Evolutionary conservation across 2,888 invertebrate genomes (phyloP).

Genomic region (Erebia ligea): DNA sequence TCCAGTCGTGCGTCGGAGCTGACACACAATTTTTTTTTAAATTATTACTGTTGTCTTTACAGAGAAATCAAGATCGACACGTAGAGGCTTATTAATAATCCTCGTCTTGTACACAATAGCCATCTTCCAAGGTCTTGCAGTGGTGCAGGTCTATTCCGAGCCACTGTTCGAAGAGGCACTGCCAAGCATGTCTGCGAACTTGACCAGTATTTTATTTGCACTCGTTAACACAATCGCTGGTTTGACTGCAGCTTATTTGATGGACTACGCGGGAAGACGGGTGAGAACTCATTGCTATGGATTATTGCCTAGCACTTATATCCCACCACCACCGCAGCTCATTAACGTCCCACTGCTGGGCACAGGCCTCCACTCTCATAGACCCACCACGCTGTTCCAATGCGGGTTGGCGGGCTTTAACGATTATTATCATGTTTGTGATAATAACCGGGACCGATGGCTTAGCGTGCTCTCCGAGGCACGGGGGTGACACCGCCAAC

Average conservation of each 20-base stretch:
- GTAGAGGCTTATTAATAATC: conserved; percentile 52
- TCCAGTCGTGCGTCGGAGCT: no score
- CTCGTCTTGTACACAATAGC: conserved; percentile 53
- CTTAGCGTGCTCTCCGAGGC: no score
- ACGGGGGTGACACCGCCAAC: no score
- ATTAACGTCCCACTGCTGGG: no score
- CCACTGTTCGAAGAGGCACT: conserved; percentile 64
- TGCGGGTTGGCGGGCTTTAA: no score
- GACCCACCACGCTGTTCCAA: no score
- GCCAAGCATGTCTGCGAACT: conserved; percentile 58
- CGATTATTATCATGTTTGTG: no score
- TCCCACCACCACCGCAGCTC: no score
- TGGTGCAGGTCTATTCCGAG: conserved; percentile 66
- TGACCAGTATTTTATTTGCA: conserved; percentile 60
- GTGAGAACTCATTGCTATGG: conserved; percentile 47
- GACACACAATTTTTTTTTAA: no score
- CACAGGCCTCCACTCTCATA: no score
- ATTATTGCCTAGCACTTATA: background rate
- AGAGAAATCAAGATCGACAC: conserved; percentile 64
- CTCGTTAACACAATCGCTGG: conserved; percentile 53
- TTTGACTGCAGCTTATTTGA: conserved; percentile 58
- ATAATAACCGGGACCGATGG: no score
- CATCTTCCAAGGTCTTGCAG: conserved; percentile 66
- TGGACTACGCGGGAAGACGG: conserved; percentile 62
- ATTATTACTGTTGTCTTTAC: conserved; percentile 31